A percentile compares a stretch with the other conserved stretches of the same genome.
Conservation (phyloP, 2,113 vertebrate genomes). For the Gambusia holbrooki region DNA sequence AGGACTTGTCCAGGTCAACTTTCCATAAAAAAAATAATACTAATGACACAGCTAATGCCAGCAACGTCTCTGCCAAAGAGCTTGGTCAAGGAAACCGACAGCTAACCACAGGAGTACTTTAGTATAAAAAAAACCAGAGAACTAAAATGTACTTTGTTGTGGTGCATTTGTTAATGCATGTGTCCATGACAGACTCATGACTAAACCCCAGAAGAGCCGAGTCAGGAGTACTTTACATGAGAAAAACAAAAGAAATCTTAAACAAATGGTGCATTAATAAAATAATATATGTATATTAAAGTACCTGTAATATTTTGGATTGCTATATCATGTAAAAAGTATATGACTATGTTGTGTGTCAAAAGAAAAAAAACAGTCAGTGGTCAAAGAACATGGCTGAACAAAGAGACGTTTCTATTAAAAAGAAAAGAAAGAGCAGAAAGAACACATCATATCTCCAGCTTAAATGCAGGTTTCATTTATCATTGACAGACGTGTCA, state of each 20-base stretch:
- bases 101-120: no score
- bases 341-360: not conserved
- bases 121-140: no score
- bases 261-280: not conserved
- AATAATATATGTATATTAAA: not conserved
- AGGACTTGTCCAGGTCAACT: no score
- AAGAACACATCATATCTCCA: not conserved
- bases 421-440: not conserved
- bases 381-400: not conserved
- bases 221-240: not conserved
- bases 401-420: not conserved
- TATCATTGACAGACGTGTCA: not conserved
- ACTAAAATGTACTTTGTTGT: no score
- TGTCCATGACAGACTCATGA: not conserved
- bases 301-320: not conserved
- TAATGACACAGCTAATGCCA: no score
- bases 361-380: not conserved
- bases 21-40: no score
- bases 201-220: not conserved
- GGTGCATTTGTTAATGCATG: no score
- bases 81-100: no score
- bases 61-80: no score
- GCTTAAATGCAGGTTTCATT: not conserved
- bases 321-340: rapidly evolving
- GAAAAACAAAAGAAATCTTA: not conserved